Base-by-base conservation (phyloP, 2,888 invertebrate genomes). In the Dendrolimus pini region DNA sequence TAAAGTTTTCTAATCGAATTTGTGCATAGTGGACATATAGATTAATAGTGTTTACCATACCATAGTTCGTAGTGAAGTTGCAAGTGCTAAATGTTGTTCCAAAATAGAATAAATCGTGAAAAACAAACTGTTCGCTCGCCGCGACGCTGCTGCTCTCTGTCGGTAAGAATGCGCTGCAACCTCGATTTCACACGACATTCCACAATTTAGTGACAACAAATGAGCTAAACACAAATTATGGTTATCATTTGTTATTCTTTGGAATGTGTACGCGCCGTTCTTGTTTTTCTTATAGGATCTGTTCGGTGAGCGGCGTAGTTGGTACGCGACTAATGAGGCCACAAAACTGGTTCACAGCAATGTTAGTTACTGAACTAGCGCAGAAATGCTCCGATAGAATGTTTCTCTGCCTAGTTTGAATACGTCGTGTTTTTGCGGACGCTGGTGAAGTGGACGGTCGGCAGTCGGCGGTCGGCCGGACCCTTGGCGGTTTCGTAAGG, bases 111-210 rank as follows among this genome's bases (percentile, higher is more conserved):
- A 85, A 85, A 84, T 83, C 72, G 76, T 82, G 82, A 85, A 89
- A 90, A 91, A 89, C 89, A 90, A 89, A 87, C 81, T 82, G 80
- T 78, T 83, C 76, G 62, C 68, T 82, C 74, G 79, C 77, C 78
- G 85, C 83, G 81, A 82, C 72, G 69, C 90, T 91, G 91, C 91
- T 92, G 93, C 93, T 86, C 89, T 92, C 93, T 91, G 79, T 80
- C 77, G 84, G 91, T 77, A 92, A 91, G 88, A 89, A 92, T 88
- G 92, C 89, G 83, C 85, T 83, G 80, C 82, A 71, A 75, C 75
- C 79, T 88, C 90, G 91, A 91, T 91, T 91, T 91, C 91, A 91
- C 91, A 91, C 91, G 88, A 87, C 91, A 91, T 91, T 91, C 91
- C 89, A 90, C 85, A 88, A 87, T 91, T 91, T 85, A 88, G 89